phyloP scores from a whole-genome alignment of 2,113 vertebrate genomes.

The Bos javanicus region DNA sequence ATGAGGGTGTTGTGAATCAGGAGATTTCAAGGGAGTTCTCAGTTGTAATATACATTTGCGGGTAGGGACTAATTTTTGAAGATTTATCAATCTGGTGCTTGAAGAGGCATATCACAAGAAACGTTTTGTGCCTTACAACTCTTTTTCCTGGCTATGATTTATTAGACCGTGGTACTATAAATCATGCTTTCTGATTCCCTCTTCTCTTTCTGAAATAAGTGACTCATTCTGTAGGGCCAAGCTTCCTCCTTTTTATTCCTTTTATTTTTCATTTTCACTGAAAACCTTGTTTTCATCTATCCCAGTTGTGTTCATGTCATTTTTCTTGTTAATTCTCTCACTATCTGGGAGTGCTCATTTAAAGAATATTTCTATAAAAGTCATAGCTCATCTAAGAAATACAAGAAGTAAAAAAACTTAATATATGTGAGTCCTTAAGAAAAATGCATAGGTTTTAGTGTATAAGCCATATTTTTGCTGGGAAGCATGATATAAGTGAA shows the following conservation, averaged over 20 bases:
- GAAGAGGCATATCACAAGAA: constrained; percentile 72
- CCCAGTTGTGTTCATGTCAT: neutral
- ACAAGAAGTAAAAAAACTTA: neutral
- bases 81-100: constrained; percentile 70
- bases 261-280: neutral
- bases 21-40: neutral
- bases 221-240: constrained; percentile 25
- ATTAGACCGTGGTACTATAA: constrained; percentile 60
- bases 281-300: constrained; percentile 27
- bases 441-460: constrained; percentile 1
- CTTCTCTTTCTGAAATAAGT: constrained; percentile 58
- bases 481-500: neutral
- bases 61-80: constrained; percentile 70
- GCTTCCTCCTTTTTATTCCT: neutral
- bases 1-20: constrained; percentile 57
- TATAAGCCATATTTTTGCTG: neutral
- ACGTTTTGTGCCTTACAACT: constrained; percentile 64
- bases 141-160: constrained; percentile 65
- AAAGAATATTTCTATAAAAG: neutral
- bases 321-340: neutral
- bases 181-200: constrained; percentile 61
- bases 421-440: neutral
- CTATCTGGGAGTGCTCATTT: neutral
- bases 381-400: neutral
- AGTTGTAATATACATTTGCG: constrained; percentile 52